Conservation (phyloP, 2,797 vertebrate species). For the Pangasius larnaudii region DNA sequence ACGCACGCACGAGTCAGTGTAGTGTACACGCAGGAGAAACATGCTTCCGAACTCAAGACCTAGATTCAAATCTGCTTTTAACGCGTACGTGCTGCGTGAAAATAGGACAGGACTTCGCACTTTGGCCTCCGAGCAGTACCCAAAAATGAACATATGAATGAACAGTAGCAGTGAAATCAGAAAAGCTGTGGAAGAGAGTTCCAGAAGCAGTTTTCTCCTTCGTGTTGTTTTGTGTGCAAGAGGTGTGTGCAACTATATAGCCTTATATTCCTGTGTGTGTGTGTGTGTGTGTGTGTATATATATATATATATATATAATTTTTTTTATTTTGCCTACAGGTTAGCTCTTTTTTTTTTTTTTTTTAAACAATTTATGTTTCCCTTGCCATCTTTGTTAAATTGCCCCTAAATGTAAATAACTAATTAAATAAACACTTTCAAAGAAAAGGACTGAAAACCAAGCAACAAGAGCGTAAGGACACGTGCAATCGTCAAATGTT, state of each 20-base stretch:
- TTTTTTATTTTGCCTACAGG: neutral
- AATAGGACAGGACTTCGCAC: no score
- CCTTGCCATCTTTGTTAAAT: neutral
- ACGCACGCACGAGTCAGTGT: conserved; percentile 30
- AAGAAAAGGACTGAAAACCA: no score
- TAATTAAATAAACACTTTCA: neutral
- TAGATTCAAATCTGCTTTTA: neutral
- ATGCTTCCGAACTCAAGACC: conserved; percentile 43
- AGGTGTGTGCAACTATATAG: neutral
- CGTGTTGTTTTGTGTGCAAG: neutral
- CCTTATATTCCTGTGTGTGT: neutral
- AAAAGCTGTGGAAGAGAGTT: neutral
- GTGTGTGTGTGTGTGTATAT: neutral
- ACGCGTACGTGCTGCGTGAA: neutral
- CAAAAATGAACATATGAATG: neutral
- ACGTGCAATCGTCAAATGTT: neutral
- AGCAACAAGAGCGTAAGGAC: neutral
- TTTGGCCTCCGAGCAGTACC: neutral
- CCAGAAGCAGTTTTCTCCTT: neutral
- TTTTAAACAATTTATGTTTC: neutral
- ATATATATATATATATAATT: neutral
- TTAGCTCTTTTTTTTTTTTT: neutral
- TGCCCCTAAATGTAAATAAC: neutral
- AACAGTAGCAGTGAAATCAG: neutral
- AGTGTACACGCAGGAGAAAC: conserved; percentile 60